These are phyloP conservation scores for Sebastes fasciatus DNA, from an alignment of 2,113 vertebrate species.

Conservation along the genomic window DNA sequence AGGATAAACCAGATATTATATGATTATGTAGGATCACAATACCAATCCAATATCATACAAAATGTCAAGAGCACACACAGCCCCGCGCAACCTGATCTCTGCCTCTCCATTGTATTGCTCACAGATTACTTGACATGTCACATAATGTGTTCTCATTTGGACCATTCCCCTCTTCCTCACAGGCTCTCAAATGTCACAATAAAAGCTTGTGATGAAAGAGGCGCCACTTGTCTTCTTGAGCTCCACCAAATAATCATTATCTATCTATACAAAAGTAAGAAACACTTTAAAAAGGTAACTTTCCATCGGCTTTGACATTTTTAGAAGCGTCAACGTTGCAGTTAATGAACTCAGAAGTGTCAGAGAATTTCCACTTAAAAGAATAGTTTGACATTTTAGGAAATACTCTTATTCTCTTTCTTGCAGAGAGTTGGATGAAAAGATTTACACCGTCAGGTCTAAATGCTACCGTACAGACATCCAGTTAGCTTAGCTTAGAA, in stretches of 20 bases:
- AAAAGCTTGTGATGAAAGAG: constrained; percentile 40
- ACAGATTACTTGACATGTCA: constrained; percentile 63
- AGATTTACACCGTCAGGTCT: background rate
- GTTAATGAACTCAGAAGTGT: background rate
- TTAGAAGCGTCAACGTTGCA: background rate
- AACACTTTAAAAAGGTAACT: background rate
- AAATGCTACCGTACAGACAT: background rate
- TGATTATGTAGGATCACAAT: constrained; percentile 68
- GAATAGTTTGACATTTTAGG: background rate
- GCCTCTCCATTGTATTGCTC: constrained; percentile 32
- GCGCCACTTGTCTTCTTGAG: background rate
- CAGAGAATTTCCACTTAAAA: background rate
- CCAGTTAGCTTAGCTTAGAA: constrained; percentile 7
- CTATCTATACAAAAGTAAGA: background rate
- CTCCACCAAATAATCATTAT: constrained; percentile 8
- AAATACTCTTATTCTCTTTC: background rate
- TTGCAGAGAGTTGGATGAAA: background rate
- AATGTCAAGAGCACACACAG: constrained; percentile 41
- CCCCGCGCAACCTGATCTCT: constrained; percentile 42
- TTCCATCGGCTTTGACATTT: background rate
- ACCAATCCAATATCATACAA: constrained; percentile 45
- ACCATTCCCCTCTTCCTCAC: constrained; percentile 29
- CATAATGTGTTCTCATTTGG: constrained; percentile 59
- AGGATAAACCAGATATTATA: constrained; percentile 71
- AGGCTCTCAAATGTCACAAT: constrained; percentile 51